A percentile compares a stretch with the other conserved stretches of the same genome.
phyloP scores from a whole-genome alignment of 1,140 invertebrate species.

The Anastrepha obliqua region DNA sequence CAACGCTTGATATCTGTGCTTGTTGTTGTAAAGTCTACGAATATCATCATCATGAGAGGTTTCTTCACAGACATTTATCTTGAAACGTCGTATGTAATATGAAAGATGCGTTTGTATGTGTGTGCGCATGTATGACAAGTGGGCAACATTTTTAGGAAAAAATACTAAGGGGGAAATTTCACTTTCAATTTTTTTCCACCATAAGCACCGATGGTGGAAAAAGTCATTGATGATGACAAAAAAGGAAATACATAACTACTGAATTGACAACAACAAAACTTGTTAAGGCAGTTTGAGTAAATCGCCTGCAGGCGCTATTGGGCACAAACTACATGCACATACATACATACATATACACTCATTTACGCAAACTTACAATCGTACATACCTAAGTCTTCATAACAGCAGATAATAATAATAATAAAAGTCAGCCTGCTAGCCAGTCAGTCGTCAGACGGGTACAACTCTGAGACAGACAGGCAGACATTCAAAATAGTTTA shows the following conservation, averaged over 20 bases:
- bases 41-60: neutral
- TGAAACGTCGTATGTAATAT: neutral
- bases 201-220: neutral
- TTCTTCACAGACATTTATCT: conserved; percentile 13
- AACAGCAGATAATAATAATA: neutral
- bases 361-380: neutral
- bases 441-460: neutral
- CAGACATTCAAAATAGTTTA: neutral
- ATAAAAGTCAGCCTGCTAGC: neutral
- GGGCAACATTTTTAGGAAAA: neutral
- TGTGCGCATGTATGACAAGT: neutral
- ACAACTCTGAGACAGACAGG: neutral
- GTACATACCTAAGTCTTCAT: neutral
- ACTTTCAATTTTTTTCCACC: conserved; percentile 37
- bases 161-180: conserved; percentile 20
- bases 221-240: conserved; percentile 14
- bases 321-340: neutral
- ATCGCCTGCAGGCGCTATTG: neutral
- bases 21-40: neutral
- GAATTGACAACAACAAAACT: conserved; percentile 29
- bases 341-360: neutral
- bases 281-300: conserved; percentile 30
- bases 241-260: conserved; percentile 31
- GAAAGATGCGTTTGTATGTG: neutral
- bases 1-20: neutral